Evolutionary conservation across 92 coral and sea anemone species (phyloP).

Genomic region (Anthopleura xanthogrammica): DNA sequence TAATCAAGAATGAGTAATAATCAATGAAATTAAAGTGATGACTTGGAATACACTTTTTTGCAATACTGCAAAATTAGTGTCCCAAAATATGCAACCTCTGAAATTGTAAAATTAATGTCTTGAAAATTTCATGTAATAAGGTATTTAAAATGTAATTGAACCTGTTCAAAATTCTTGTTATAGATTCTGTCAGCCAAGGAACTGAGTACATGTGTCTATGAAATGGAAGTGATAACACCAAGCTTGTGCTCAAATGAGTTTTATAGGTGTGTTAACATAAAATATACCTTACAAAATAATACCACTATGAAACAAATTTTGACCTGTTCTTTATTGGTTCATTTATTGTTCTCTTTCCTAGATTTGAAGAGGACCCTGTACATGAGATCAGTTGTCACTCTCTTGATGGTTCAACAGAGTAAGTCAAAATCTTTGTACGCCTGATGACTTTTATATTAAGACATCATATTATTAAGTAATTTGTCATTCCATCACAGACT

Average conservation of each 20-base stretch:
- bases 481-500: background rate
- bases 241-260: conserved; percentile 77
- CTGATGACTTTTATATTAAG: too few species aligned
- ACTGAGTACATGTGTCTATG: conserved; percentile 86
- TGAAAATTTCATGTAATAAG: too few species aligned
- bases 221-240: conserved; percentile 89
- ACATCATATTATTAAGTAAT: background rate
- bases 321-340: background rate
- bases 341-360: conserved; percentile 12
- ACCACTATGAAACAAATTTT: too few species aligned
- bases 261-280: conserved; percentile 55
- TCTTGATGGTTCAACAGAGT: conserved; percentile 81
- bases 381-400: conserved; percentile 87
- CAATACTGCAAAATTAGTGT: too few species aligned
- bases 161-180: background rate
- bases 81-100: too few species aligned
- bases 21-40: too few species aligned
- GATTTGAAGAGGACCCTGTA: conserved; percentile 79
- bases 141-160: background rate
- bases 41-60: too few species aligned
- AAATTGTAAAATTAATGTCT: too few species aligned
- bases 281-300: too few species aligned
- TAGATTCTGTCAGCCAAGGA: conserved; percentile 93
- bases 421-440: background rate
- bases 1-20: too few species aligned